phyloP scores from a whole-genome alignment of 2,888 invertebrate species.

The Pristionchus japonicus region DNA sequence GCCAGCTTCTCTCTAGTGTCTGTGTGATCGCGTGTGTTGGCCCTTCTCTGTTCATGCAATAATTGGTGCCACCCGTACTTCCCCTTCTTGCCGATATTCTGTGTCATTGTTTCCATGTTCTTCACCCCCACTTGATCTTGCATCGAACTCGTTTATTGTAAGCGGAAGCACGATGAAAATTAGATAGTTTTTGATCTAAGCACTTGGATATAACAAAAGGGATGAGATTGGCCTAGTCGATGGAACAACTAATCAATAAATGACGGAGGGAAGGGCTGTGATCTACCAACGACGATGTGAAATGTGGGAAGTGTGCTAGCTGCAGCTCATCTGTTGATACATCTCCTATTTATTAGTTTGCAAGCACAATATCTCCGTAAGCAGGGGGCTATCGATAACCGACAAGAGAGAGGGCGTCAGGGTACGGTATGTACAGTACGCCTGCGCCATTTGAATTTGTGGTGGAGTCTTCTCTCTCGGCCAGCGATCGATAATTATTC shows the following conservation, averaged over 20 bases:
- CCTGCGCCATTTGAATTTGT: background rate
- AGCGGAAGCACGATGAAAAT: conserved; percentile 34
- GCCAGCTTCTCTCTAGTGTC: background rate
- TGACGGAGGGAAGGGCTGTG: background rate
- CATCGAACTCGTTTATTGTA: conserved; percentile 36
- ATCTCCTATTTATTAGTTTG: conserved; percentile 35
- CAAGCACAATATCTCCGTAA: conserved; percentile 15
- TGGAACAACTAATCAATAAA: conserved; percentile 18
- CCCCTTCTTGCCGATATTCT: background rate
- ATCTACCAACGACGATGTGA: conserved; percentile 32
- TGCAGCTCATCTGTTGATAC: conserved; percentile 35
- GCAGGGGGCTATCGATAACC: background rate
- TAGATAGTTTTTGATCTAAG: conserved; percentile 40
- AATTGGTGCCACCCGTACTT: background rate
- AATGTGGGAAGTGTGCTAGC: conserved; percentile 26
- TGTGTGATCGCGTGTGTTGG: background rate
- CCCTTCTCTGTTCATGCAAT: background rate
- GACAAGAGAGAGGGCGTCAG: conserved; percentile 22
- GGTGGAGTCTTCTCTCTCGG: conserved; percentile 10
- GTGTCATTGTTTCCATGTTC: background rate
- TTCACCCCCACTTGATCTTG: background rate
- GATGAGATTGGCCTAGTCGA: conserved; percentile 6
- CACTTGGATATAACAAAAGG: conserved; percentile 27
- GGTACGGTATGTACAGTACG: conserved; percentile 1
- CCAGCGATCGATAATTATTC: conserved; percentile 40